phyloP scores from a whole-genome alignment of 2,797 vertebrate species.

The Poeciliopsis turneri region DNA sequence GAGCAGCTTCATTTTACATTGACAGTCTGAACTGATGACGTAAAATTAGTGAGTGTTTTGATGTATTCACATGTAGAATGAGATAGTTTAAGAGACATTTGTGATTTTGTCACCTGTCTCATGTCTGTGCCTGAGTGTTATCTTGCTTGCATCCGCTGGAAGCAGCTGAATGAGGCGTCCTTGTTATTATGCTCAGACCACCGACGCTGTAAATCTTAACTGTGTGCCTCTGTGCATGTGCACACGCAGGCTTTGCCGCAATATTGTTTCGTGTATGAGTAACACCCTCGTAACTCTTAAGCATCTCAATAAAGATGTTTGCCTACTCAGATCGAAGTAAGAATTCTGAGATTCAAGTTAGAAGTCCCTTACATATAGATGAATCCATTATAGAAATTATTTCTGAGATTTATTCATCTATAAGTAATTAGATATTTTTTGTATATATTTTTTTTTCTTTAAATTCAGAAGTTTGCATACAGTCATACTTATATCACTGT shows the following conservation, averaged over 20 bases:
- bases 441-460: too few species aligned
- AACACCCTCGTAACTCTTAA: conserved; percentile 43
- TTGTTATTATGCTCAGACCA: conserved; percentile 56
- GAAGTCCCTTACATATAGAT: conserved; percentile 2
- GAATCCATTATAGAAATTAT: not conserved
- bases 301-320: conserved; percentile 44
- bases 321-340: conserved; percentile 8
- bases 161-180: conserved; percentile 48
- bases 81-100: conserved; percentile 24
- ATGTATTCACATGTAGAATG: conserved; percentile 10
- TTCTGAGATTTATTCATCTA: not conserved
- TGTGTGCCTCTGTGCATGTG: conserved; percentile 1
- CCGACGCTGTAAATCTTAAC: conserved; percentile 47
- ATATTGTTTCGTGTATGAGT: conserved; percentile 11
- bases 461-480: too few species aligned
- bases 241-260: conserved; percentile 6
- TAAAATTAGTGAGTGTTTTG: not conserved
- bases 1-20: not conserved
- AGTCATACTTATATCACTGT: too few species aligned
- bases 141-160: conserved; percentile 30
- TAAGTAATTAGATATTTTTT: not conserved
- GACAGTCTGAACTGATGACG: not conserved
- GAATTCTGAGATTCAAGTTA: too few species aligned
- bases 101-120: conserved; percentile 34
- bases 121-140: conserved; percentile 12